A percentile compares a stretch with the other conserved stretches of the same genome.
phyloP scores from a whole-genome alignment of 2,113 vertebrate genomes.

The Corvus hawaiiensis region DNA sequence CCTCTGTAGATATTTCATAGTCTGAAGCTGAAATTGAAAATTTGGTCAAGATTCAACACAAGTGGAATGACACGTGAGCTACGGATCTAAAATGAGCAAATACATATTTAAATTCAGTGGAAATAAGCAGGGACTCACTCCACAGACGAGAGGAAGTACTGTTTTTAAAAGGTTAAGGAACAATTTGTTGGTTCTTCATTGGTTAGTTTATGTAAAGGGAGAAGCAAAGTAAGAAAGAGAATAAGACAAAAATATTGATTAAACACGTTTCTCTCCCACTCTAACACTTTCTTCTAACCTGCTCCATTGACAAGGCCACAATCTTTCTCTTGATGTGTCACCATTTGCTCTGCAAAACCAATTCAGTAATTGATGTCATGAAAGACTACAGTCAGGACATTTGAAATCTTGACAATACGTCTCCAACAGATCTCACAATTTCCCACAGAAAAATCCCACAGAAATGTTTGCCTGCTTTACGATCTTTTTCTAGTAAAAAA shows the following conservation, averaged over 20 bases:
- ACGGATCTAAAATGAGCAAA: not conserved
- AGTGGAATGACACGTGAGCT: not conserved
- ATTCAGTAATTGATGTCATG: not conserved
- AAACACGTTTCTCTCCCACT: not conserved
- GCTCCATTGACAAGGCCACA: not conserved
- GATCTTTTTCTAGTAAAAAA: not conserved
- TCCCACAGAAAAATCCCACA: not conserved
- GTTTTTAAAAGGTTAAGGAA: not conserved
- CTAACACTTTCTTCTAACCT: not conserved
- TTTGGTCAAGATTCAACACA: not conserved
- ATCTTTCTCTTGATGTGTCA: not conserved
- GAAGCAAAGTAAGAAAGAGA: not conserved
- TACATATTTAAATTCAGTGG: not conserved
- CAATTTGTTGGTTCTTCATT: not conserved
- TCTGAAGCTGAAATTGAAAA: not conserved
- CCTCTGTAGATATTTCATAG: not conserved
- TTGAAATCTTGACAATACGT: not conserved
- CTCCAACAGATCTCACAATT: not conserved
- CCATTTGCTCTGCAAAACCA: not conserved
- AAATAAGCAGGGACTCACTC: not conserved
- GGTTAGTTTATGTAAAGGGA: not conserved
- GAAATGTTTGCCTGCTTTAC: not conserved
- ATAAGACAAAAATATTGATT: not conserved
- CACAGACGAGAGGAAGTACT: rapidly evolving
- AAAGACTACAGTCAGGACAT: not conserved